These are phyloP conservation scores for Melozone crissalis DNA, from an alignment of 2,113 vertebrate species.

Conservation along the genomic window DNA sequence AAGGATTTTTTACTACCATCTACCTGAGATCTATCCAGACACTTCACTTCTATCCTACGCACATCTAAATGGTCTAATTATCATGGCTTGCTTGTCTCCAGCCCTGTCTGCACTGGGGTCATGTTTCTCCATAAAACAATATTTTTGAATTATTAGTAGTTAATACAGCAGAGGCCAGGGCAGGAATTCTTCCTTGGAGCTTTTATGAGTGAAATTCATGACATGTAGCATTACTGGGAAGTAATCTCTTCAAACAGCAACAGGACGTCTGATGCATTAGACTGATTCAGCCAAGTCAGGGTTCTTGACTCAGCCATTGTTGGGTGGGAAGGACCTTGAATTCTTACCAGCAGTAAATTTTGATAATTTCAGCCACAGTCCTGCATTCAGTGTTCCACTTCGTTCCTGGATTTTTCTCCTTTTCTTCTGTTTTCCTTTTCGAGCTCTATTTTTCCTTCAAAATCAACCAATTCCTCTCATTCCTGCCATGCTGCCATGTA, in stretches of 20 bases:
- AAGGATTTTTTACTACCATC: background rate
- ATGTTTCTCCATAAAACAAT: background rate
- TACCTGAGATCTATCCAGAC: background rate
- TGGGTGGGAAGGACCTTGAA: background rate
- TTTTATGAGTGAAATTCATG: background rate
- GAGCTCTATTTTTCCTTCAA: background rate
- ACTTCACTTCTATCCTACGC: background rate
- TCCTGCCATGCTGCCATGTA: background rate
- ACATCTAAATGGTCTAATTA: background rate
- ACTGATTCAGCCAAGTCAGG: background rate
- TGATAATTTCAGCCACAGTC: background rate
- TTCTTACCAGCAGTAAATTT: background rate
- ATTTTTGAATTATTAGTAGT: background rate
- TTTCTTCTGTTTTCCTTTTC: background rate
- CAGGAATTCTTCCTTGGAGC: background rate
- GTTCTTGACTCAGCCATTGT: background rate
- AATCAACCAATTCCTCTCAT: background rate
- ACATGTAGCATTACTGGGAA: background rate
- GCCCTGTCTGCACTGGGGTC: background rate
- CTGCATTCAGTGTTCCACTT: background rate
- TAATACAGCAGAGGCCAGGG: background rate
- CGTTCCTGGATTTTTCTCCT: background rate
- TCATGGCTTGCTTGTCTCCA: background rate
- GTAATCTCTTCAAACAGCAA: background rate
- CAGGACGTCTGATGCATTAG: background rate